Conservation (phyloP, 2,113 vertebrate genomes). For the Mirza zaza region DNA sequence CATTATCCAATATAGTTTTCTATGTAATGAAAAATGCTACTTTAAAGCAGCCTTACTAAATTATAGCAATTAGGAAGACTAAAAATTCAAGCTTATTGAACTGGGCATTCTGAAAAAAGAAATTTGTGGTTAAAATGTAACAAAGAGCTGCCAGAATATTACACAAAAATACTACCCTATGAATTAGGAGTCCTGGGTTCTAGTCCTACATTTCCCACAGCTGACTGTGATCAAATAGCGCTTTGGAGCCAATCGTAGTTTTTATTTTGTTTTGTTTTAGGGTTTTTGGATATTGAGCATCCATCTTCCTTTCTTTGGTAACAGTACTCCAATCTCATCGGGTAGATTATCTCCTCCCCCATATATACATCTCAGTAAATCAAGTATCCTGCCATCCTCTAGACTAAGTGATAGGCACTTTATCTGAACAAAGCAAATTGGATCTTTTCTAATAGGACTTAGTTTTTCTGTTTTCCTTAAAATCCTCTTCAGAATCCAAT, state of each 20-base stretch:
- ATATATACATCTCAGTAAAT: not conserved
- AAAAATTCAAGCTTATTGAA: slow-evolving; percentile 25
- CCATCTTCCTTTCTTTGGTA: not conserved
- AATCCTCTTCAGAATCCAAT: not conserved
- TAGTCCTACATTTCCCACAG: not conserved
- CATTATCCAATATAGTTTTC: not conserved
- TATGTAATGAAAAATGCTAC: not conserved
- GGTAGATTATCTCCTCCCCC: not conserved
- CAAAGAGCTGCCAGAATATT: not conserved
- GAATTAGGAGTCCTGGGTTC: not conserved
- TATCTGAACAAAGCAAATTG: not conserved
- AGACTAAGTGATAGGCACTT: not conserved
- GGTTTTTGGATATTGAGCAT: not conserved
- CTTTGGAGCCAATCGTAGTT: not conserved
- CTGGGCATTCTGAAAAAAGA: not conserved
- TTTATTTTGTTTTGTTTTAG: not conserved
- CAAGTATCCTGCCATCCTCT: not conserved
- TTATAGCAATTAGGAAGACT: not conserved
- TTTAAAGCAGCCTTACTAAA: not conserved
- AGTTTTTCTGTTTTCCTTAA: too few relatives aligned
- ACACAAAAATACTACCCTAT: not conserved
- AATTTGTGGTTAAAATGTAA: slow-evolving; percentile 10
- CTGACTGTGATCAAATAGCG: not conserved
- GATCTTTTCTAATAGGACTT: not conserved
- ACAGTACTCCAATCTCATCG: not conserved